Evolutionary conservation across 2,888 invertebrate genomes (phyloP).

Genomic region (Phengaris alcon): DNA sequence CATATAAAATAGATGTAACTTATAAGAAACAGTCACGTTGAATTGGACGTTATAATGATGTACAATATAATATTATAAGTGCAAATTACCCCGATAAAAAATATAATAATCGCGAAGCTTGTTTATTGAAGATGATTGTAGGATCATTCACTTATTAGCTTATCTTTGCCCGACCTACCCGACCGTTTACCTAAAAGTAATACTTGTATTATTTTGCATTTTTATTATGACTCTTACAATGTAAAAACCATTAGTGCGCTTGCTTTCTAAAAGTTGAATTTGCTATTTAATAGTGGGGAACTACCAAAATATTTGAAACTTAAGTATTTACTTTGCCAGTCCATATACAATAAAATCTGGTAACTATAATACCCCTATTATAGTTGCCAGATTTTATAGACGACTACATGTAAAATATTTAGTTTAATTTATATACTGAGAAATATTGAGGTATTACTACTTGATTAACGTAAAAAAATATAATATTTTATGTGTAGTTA

Average conservation of each 20-base stretch:
- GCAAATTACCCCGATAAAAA: constrained; percentile 49
- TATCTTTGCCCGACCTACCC: constrained; percentile 65
- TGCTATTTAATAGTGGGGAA: too few species aligned
- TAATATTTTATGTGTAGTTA: too few species aligned
- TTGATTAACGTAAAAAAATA: too few species aligned
- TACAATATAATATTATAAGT: background rate
- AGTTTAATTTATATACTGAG: too few species aligned
- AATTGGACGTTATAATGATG: background rate
- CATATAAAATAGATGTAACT: background rate
- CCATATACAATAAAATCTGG: too few species aligned
- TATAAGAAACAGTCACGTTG: background rate
- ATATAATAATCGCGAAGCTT: constrained; percentile 59
- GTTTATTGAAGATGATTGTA: constrained; percentile 59
- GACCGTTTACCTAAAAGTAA: constrained; percentile 64
- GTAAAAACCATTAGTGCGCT: background rate
- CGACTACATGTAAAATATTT: too few species aligned
- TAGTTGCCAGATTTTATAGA: too few species aligned
- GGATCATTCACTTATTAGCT: constrained; percentile 59
- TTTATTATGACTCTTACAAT: background rate
- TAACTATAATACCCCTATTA: too few species aligned
- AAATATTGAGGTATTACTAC: too few species aligned
- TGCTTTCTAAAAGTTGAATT: background rate
- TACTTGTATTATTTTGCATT: constrained; percentile 1
- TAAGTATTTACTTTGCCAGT: too few species aligned
- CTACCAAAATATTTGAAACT: background rate